phyloP scores from a whole-genome alignment of 2,113 vertebrate species.

The Turdus rufiventris region DNA sequence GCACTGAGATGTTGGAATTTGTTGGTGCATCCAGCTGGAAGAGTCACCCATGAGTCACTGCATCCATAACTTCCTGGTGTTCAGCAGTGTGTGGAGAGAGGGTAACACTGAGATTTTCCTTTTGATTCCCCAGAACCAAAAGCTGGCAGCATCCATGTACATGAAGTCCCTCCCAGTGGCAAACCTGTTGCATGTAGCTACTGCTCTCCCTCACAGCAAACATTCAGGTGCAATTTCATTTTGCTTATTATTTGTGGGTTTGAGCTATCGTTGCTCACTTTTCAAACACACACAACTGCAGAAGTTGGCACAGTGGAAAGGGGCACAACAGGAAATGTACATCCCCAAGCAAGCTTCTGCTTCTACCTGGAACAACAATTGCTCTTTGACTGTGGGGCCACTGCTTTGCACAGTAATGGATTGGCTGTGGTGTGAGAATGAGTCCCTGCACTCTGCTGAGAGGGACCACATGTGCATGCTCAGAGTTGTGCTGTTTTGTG shows the following conservation, averaged over 20 bases:
- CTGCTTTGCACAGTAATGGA: not conserved
- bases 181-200: not conserved
- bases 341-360: not conserved
- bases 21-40: conserved; percentile 14
- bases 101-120: not conserved
- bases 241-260: not conserved
- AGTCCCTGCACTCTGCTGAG: not conserved
- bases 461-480: not conserved
- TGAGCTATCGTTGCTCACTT: not conserved
- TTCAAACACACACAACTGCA: not conserved
- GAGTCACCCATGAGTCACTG: not conserved
- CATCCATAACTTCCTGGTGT: not conserved
- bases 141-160: not conserved
- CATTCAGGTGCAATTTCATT: not conserved
- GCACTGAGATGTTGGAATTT: not conserved
- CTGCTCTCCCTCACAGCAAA: not conserved
- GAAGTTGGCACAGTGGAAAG: not conserved
- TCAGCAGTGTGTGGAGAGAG: not conserved
- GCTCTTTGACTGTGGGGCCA: not conserved
- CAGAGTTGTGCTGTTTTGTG: not conserved
- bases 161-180: not conserved
- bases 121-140: not conserved
- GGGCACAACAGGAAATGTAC: not conserved
- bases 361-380: not conserved
- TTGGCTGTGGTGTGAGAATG: not conserved